Base-by-base conservation (phyloP, 2,113 vertebrate species). In the Tachysurus fulvidraco region DNA sequence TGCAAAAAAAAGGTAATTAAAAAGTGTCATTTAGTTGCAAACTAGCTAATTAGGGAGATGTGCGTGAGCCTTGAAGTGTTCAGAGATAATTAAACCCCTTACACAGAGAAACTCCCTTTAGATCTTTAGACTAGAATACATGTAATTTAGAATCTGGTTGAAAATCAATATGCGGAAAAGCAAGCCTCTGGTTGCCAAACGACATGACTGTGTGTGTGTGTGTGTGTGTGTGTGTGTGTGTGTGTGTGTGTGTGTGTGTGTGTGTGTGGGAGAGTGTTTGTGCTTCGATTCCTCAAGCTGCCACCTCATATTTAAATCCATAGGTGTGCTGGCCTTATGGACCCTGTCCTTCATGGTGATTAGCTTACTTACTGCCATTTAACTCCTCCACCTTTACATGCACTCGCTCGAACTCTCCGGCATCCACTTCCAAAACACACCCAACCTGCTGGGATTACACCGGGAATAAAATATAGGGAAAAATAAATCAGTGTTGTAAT, bases 281-380 rank as follows among this genome's bases (percentile, higher is more conserved):
- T 4, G 1, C 55, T 71, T 62, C 57, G 54, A 86, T 30, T 59
- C 73, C 44, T 84, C 71, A 57, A 84, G 81, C 83, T 85, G 73
- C 69, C 4, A 78, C 28, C 69, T 71, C 79, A 83, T 87, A 83
- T 89, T 89, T 87, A 78, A 81, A 87, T 71, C 85, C 69, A 89
- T 87, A 89, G 88, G 44, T 79, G 44, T 65, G 41, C 60, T 85
- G 57, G 84, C 73, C 59, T 62, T 44, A 57, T 78, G 59, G 12
- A 67, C 46, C 50, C 9, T 67, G 50, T 25, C 60, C 30, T 65
- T 85, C 36, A 79, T 23, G 28, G 30, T 60, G n/a, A 28, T 78
- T 36, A 50, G 59, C 59, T 79, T 85, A 82, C 71, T 87, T 83
- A 89, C 85, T 59, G 82, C 78, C 78, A 44, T 84, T 81, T 81